Evolutionary conservation across 2,113 vertebrate genomes (phyloP), one percentile per base, ranked within the genome.

Genomic region (Erpornis zantholeuca): DNA sequence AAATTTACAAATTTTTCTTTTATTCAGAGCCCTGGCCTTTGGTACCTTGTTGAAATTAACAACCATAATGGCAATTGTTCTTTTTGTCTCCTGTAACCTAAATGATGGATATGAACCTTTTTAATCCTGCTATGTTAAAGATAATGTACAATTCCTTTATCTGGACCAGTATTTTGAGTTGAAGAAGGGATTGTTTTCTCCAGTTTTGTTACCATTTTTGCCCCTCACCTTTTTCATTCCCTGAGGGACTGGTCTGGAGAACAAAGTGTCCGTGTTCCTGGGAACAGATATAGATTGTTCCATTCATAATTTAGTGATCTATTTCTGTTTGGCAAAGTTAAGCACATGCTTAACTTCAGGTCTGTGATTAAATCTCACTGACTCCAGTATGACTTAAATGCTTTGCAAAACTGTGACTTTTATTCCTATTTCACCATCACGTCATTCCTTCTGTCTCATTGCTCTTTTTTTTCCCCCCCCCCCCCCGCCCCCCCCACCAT

Each of bases 221-320:
- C 20, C n/a, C 28, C 61, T 79, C 66, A 76, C 88, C 75, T 86
- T 88, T 96, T 81, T 86, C 33, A n/a, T 90, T 82, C 87, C 76
- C 76, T 49, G 44, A 88, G 91, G 69, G 72, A 66, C 79, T 70
- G 76, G 68, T 91, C 61, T 88, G 83, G 79, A 91, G 92, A 95
- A 90, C 89, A 94, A 82, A 90, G 92, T 86, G 88, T 92, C 73
- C 28, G 0, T 88, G 84, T 93, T 95, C 80, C 86, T 85, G 73
- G 92, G 76, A 87, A 82, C 71, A 95, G 92, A 97, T 96, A 92
- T 96, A 97, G 95, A 88, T 88, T 61, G 70, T 94, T 95, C 92
- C 92, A 97, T 94, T 95, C 92, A 97, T 95, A 92, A 92, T 97
- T 96, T 77, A 96, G 91, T 60, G 72, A 91, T 94, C 90, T 88